phyloP scores from a whole-genome alignment of 2,113 vertebrate genomes.

The Pelecanus crispus region DNA sequence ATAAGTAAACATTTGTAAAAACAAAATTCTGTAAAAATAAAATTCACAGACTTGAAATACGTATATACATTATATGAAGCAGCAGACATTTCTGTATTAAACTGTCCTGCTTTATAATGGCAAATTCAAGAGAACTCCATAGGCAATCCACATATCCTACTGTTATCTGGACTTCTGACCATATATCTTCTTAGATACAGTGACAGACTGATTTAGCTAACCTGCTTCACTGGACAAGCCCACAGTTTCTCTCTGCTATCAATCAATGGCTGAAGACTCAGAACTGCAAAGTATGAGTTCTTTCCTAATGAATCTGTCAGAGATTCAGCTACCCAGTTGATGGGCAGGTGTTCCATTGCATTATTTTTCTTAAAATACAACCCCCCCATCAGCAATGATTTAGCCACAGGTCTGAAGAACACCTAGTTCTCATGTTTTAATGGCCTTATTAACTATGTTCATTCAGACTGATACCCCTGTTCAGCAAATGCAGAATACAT shows the following conservation, averaged over 20 bases:
- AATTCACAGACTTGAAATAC: background rate
- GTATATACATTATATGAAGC: background rate
- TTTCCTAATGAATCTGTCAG: background rate
- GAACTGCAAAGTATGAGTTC: background rate
- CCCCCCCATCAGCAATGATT: background rate
- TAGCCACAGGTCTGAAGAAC: background rate
- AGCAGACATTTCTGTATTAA: background rate
- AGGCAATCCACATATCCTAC: background rate
- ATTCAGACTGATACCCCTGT: background rate
- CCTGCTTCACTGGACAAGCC: fast-evolving
- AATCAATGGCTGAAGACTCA: background rate
- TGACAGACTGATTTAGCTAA: background rate
- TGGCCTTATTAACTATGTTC: background rate
- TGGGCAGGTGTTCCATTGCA: background rate
- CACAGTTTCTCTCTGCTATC: background rate
- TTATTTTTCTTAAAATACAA: background rate
- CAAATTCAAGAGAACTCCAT: background rate
- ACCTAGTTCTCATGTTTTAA: background rate
- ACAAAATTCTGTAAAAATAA: background rate
- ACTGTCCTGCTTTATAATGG: background rate
- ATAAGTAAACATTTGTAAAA: background rate
- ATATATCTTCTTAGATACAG: background rate
- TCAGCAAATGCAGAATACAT: background rate
- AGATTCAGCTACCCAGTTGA: background rate
- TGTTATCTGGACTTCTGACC: background rate